A percentile compares a stretch with the other conserved stretches of the same genome.
These are phyloP conservation scores for Acanthurus lineatus DNA, from an alignment of 2,797 vertebrate genomes.

Conservation along the genomic window DNA sequence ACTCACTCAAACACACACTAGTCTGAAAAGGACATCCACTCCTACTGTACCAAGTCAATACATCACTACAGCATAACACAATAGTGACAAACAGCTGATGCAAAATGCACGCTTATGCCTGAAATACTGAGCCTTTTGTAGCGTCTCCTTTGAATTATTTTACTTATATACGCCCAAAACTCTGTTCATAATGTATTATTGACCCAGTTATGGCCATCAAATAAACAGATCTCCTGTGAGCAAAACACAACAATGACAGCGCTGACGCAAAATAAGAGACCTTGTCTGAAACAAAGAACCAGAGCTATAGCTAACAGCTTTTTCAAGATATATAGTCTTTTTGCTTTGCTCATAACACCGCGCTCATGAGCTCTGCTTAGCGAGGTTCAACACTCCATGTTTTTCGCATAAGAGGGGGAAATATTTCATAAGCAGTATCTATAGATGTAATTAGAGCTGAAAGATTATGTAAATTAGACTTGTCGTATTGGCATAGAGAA, in stretches of 20 bases:
- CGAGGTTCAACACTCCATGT: slow-evolving; percentile 24
- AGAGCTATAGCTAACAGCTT: not conserved
- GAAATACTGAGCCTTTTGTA: slow-evolving; percentile 31
- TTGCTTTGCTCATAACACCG: slow-evolving; percentile 9
- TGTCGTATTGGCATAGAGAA: slow-evolving; percentile 53
- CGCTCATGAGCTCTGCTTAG: not conserved
- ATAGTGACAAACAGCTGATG: slow-evolving; percentile 47
- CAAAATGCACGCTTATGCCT: slow-evolving; percentile 33
- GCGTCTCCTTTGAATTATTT: slow-evolving; percentile 25
- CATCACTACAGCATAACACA: slow-evolving; percentile 29
- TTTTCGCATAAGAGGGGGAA: slow-evolving; percentile 12
- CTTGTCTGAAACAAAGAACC: slow-evolving; percentile 36
- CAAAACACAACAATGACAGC: slow-evolving; percentile 24
- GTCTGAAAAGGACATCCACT: slow-evolving; percentile 10
- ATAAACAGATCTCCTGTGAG: slow-evolving; percentile 21
- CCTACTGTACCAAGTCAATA: slow-evolving; percentile 34
- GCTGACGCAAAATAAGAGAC: slow-evolving; percentile 50
- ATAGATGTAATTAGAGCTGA: slow-evolving; percentile 63
- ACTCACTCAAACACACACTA: slow-evolving; percentile 10
- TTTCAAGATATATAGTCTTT: not conserved
- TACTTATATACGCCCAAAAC: slow-evolving; percentile 10
- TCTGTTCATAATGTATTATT: slow-evolving; percentile 49
- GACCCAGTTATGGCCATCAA: slow-evolving; percentile 43
- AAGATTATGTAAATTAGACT: slow-evolving; percentile 71
- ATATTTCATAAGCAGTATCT: slow-evolving; percentile 46